phyloP scores from a whole-genome alignment of 2,113 vertebrate genomes.

The Antechinus stuartii region DNA sequence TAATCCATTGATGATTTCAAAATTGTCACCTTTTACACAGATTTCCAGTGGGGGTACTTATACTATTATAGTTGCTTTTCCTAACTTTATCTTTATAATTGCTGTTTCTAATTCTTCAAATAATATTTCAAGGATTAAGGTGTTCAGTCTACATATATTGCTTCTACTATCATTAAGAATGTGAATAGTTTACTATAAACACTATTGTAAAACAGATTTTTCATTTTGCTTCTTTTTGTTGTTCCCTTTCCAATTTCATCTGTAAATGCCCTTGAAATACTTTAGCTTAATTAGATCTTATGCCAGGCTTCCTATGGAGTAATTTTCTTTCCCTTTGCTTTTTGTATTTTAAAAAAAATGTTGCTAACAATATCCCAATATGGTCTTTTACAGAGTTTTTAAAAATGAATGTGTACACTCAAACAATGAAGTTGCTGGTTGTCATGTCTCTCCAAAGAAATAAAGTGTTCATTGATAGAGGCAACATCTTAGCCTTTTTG shows the following conservation, averaged over 20 bases:
- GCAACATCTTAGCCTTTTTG: background rate
- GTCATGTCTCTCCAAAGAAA: background rate
- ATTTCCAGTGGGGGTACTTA: background rate
- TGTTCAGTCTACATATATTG: background rate
- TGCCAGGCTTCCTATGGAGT: background rate
- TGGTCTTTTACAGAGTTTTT: background rate
- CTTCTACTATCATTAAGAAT: background rate
- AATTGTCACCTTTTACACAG: background rate
- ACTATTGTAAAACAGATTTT: background rate
- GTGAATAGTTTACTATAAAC: background rate
- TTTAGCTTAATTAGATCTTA: background rate
- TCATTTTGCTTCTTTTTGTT: background rate
- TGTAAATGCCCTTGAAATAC: background rate
- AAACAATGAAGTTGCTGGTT: background rate
- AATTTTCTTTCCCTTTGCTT: background rate
- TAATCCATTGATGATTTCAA: background rate
- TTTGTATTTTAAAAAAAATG: background rate
- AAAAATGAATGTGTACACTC: background rate
- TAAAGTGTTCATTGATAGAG: background rate
- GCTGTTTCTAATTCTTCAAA: background rate
- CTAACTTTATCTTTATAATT: background rate
- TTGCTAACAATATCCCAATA: background rate
- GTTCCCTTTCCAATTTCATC: background rate
- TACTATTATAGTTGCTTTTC: background rate
- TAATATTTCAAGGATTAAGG: background rate